Percentiles rank a stretch among this genome's conserved stretches.
These are phyloP conservation scores for Fringilla coelebs DNA, from an alignment of 2,797 vertebrate species.

Conservation along the genomic window DNA sequence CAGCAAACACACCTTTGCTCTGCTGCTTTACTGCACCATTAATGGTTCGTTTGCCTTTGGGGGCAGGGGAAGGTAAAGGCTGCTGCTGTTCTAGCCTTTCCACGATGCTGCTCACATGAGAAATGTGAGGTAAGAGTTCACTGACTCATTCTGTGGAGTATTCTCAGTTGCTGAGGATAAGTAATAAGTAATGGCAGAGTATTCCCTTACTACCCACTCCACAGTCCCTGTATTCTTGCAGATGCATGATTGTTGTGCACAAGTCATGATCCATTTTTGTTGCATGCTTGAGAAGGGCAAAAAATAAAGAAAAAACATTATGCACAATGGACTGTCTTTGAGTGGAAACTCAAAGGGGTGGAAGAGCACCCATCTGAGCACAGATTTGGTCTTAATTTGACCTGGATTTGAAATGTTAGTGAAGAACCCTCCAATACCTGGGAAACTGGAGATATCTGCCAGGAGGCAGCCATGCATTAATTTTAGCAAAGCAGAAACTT, in stretches of 20 bases:
- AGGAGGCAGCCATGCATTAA: not conserved
- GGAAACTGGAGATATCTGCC: not conserved
- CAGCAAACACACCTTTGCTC: constrained; percentile 78
- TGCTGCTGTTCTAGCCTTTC: constrained; percentile 61
- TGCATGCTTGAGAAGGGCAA: not conserved
- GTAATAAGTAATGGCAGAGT: not conserved
- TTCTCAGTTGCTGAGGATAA: not conserved
- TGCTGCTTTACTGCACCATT: constrained; percentile 68
- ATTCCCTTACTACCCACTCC: not conserved
- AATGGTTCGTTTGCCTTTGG: constrained; percentile 75
- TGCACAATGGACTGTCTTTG: not conserved
- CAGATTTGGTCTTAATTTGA: not conserved
- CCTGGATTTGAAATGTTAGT: not conserved
- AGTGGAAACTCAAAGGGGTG: not conserved
- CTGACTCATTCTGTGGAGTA: not conserved
- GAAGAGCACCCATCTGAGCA: not conserved
- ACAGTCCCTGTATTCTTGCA: not conserved
- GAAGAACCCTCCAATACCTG: not conserved
- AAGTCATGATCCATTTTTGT: not conserved
- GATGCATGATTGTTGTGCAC: not conserved
- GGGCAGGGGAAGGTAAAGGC: constrained; percentile 63
- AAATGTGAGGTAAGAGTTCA: not conserved
- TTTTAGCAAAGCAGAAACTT: not conserved
- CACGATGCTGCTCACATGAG: constrained; percentile 36
- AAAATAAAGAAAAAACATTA: not conserved